Evolutionary conservation across 1,140 invertebrate genomes (phyloP).

Genomic region (Drosophila kurseongensis): DNA sequence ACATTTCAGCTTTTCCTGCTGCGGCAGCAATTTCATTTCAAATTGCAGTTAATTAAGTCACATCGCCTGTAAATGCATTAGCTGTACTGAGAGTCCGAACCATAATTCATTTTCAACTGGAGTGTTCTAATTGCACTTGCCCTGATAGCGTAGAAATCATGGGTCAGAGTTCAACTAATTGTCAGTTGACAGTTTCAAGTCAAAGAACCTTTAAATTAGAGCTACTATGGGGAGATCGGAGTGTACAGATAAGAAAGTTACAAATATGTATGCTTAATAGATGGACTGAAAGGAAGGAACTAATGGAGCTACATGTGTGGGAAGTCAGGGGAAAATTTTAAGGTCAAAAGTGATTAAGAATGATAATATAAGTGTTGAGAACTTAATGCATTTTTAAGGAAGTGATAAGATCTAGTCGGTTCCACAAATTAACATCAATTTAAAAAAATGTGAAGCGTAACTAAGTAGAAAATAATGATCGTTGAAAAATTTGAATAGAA

Average conservation of each 20-base stretch:
- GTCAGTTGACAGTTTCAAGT: constrained; percentile 60
- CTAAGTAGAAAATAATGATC: not conserved
- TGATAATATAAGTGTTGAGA: not conserved
- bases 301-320: constrained; percentile 10
- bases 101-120: constrained; percentile 27
- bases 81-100: constrained; percentile 11
- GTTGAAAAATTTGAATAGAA: not conserved
- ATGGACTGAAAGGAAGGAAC: constrained; percentile 5
- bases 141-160: constrained; percentile 19
- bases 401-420: constrained; percentile 1
- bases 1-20: constrained; percentile 13
- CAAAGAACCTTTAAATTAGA: constrained; percentile 74
- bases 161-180: constrained; percentile 74
- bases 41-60: constrained; percentile 73
- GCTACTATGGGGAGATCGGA: constrained; percentile 6
- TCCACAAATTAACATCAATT: not conserved
- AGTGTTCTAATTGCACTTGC: constrained; percentile 32
- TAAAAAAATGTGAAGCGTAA: not conserved
- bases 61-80: constrained; percentile 50
- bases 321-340: not conserved
- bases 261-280: constrained; percentile 16
- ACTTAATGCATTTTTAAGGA: not conserved
- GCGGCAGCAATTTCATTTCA: constrained; percentile 28
- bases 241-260: constrained; percentile 31
- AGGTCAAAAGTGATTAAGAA: not conserved